Evolutionary conservation across 2,888 invertebrate species (phyloP), one percentile per base, ranked within the genome.

Genomic region (Pyrgus malvae): DNA sequence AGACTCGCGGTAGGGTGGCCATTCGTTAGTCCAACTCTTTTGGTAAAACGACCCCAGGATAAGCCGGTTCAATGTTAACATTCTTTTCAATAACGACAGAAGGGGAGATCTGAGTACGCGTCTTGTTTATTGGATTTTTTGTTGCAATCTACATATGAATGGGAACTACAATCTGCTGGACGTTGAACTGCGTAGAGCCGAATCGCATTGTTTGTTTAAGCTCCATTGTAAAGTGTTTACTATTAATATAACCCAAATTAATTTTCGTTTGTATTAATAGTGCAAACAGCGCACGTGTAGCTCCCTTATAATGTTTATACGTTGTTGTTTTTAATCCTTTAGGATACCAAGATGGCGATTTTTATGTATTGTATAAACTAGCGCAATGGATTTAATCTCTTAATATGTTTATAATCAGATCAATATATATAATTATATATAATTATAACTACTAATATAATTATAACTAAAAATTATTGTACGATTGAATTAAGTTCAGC

Each of bases 61-160:
- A 83, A 88, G 83, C 86, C 78, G 76, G 78, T 74, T 83, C 80
- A 74, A 80, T 83, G 83, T 82, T 89, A 86, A 88, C 86, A 89
- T 89, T 89, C 86, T 85, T 89, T 87, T 88, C 87, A 88, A 89
- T 89, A 89, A 89, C 86, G 86, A 87, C 75, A 76, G 70, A 55
- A 78, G 83, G 87, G 88, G 84, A 81, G 79, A 75, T 71, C 72
- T 70, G 76, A 80, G 78, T 72, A 69, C 81, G 77, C 84, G 71
- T 83, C 83, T 86, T 88, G 88, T 89, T 89, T 89, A 90, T 89
- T 89, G 87, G 89, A 88, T 89, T 90, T 89, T 90, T 89, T 89
- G 88, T 86, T 83, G 74, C 89, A 83, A 85, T 90, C 85, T 90
- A 83, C 89, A 90, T 90, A 87, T 90, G 89, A 90, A 90, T 89